Evolutionary conservation across 2,888 invertebrate genomes (phyloP), one percentile per base, ranked within the genome.

Genomic region (Cantharis lateralis): DNA sequence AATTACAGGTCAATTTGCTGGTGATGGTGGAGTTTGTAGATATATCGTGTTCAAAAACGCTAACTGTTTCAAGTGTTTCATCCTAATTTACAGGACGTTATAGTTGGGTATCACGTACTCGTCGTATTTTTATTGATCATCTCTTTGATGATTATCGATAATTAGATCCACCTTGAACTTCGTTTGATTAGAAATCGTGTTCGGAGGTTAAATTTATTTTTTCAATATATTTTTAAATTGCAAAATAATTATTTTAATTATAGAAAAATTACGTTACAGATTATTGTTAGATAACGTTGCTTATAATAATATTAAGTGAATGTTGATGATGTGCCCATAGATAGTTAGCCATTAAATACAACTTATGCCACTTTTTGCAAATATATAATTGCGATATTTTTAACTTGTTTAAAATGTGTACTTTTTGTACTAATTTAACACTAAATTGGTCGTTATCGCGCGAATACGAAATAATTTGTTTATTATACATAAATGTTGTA

Each of bases 101-200:
- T 80, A 78, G 70, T 76, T 71, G 71, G n/a, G 79, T 79, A 82
- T 81, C 82, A 80, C 81, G 81, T 81, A 81, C 70, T 79, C 77
- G 69, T 64, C 70, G 72, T 62, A 69, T 80, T 81, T 82, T 83
- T 83, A 82, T 82, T 81, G 82, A 82, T 82, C 82, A 80, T 80
- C 82, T 79, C 81, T 82, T 82, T 80, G 82, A 83, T 82, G 80
- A 83, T 82, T 83, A 83, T 83, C 82, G 82, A 83, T 83, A 82
- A 83, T 83, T 83, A 82, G 82, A 80, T 82, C 81, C 82, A 82
- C 83, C 83, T 83, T 83, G 83, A 83, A 83, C 82, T 81, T 80
- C 81, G 81, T 82, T 83, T 83, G 83, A 83, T 83, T 82, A 83
- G 83, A 82, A 83, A 82, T 81, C 83, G 82, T 82, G 81, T 84